phyloP scores from a whole-genome alignment of 2,113 vertebrate species.

The Danio rerio region GRCz12tu NC_133178.1:41422501-41423000 shows the following conservation, averaged over 20 bases:
- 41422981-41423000: slow-evolving; percentile 18
- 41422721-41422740: slow-evolving; percentile 41
- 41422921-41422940: background rate
- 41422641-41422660: background rate
- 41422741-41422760: slow-evolving; percentile 35
- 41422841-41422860: slow-evolving; percentile 34
- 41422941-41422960: background rate
- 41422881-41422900: slow-evolving; percentile 35
- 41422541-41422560: background rate
- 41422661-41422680: slow-evolving; percentile 6
- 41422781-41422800: background rate
- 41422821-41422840: slow-evolving; percentile 33
- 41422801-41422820: slow-evolving; percentile 38
- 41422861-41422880: slow-evolving; percentile 42
- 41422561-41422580: too few species aligned
- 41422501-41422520: too few species aligned
- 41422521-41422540: too few species aligned
- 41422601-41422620: background rate
- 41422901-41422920: slow-evolving; percentile 27
- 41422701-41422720: slow-evolving; percentile 14
- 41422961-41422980: slow-evolving; percentile 6
- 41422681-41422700: slow-evolving; percentile 12
- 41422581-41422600: background rate
- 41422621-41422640: too few species aligned
- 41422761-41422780: slow-evolving; percentile 43